Conservation (phyloP, 53 echinoderm and acorn worm genomes). For the Antedon mediterranea region DNA sequence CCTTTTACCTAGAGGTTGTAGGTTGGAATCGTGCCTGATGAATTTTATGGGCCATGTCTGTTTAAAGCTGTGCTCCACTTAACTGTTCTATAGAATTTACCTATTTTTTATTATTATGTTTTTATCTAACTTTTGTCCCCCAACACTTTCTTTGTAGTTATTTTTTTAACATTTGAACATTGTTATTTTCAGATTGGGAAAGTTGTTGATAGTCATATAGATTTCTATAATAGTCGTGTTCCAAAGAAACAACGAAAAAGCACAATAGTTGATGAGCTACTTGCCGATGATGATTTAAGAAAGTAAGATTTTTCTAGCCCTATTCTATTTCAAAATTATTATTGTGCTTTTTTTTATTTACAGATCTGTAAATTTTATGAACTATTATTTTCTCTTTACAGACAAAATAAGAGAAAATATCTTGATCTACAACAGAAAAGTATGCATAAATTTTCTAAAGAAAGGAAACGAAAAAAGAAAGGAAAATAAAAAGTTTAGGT, state of each 20-base stretch:
- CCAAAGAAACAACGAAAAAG: slow-evolving; percentile 83
- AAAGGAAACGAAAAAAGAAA: neutral
- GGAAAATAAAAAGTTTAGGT: neutral
- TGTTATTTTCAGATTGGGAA: slow-evolving; percentile 57
- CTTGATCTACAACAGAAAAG: slow-evolving; percentile 46
- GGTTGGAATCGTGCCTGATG: too few relatives aligned
- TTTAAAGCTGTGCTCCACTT: too few relatives aligned
- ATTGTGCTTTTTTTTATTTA: neutral
- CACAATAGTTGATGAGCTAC: slow-evolving; percentile 83
- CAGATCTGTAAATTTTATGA: neutral
- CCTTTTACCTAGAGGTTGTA: too few relatives aligned
- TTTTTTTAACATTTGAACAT: too few relatives aligned
- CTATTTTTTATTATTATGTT: too few relatives aligned
- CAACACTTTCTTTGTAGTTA: too few relatives aligned
- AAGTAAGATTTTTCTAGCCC: too few relatives aligned
- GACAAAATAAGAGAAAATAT: slow-evolving; percentile 95
- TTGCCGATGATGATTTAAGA: slow-evolving; percentile 75
- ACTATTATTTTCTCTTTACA: slow-evolving; percentile 6
- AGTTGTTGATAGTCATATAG: slow-evolving; percentile 58
- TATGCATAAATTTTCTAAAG: neutral
- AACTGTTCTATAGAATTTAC: too few relatives aligned
- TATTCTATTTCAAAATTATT: too few relatives aligned
- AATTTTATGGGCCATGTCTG: too few relatives aligned
- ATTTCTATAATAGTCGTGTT: slow-evolving; percentile 78
- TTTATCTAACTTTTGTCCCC: too few relatives aligned